Conservation (phyloP, 1,140 invertebrate genomes). For the Halictus rubicundus region DNA sequence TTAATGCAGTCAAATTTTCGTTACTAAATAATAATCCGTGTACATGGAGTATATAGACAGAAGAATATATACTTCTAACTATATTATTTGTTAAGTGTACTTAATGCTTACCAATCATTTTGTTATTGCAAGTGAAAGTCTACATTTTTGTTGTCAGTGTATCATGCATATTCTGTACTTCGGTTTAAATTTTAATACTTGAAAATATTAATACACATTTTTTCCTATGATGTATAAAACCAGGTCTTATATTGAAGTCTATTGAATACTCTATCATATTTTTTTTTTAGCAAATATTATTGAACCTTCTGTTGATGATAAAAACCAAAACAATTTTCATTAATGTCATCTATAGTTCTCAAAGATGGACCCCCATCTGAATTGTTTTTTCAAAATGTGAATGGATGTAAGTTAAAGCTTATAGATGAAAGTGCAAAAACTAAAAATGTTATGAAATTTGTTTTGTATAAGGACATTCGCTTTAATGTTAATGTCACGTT, state of each 20-base stretch:
- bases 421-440: constrained; percentile 45
- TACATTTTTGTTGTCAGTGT: not conserved
- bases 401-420: constrained; percentile 55
- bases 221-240: not conserved
- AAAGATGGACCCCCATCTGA: constrained; percentile 23
- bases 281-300: not conserved
- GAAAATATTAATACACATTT: not conserved
- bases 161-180: not conserved
- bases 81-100: not conserved
- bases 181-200: not conserved
- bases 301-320: not conserved
- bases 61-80: not conserved
- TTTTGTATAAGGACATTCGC: constrained; percentile 38
- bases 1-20: not conserved
- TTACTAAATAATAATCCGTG: not conserved
- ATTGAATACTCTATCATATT: not conserved
- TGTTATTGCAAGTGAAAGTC: not conserved
- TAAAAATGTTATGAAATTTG: constrained; percentile 61
- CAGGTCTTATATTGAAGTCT: not conserved
- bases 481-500: constrained; percentile 44
- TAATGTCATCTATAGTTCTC: constrained; percentile 60
- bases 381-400: constrained; percentile 53
- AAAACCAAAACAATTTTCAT: constrained; percentile 37
- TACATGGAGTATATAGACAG: not conserved
- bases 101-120: not conserved